Evolutionary conservation across 1,140 invertebrate species (phyloP).

Genomic region (Chrysoperla carnea): DNA sequence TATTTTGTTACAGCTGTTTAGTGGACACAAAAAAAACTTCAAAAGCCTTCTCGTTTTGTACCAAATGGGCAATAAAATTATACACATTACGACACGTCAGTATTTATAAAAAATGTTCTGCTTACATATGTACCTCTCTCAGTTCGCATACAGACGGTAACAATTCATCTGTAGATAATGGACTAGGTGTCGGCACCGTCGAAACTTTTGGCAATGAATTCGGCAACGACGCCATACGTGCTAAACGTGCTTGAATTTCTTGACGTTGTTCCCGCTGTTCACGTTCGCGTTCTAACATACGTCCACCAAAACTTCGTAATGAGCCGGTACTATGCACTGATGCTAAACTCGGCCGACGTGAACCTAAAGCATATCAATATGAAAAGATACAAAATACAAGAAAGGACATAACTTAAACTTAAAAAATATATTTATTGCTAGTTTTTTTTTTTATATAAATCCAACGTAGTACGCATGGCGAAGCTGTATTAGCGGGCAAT

Average conservation of each 20-base stretch:
- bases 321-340: constrained; percentile 64
- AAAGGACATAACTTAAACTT: no score
- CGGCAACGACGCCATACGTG: constrained; percentile 30
- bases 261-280: constrained; percentile 57
- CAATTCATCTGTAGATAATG: constrained; percentile 58
- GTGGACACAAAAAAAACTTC: no score
- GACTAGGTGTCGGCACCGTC: constrained; percentile 47
- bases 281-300: constrained; percentile 53
- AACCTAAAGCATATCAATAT: constrained; percentile 32
- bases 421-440: no score
- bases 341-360: constrained; percentile 60
- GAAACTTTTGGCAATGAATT: constrained; percentile 12
- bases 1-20: no score
- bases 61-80: no score
- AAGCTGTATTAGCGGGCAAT: no score
- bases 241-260: constrained; percentile 51
- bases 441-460: no score
- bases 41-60: no score
- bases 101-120: no score
- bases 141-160: constrained; percentile 51
- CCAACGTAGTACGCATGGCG: no score
- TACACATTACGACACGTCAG: no score
- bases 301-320: constrained; percentile 56
- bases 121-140: not conserved
- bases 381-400: constrained; percentile 5